These are phyloP conservation scores for Psilopsiagon aymara DNA, from an alignment of 2,113 vertebrate species.

Conservation along the genomic window DNA sequence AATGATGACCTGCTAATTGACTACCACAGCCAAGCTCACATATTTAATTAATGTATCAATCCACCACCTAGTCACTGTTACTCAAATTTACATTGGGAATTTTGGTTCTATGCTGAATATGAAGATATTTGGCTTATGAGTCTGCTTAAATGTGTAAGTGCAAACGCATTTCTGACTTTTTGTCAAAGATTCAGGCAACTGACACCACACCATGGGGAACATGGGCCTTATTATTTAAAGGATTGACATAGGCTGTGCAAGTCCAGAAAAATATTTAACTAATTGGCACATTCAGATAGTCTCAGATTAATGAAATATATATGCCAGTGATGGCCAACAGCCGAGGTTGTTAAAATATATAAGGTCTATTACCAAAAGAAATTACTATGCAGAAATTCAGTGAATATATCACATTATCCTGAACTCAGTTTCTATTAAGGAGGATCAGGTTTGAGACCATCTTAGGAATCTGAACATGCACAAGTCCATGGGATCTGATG, in stretches of 20 bases:
- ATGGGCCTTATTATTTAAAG: not conserved
- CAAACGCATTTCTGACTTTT: not conserved
- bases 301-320: not conserved
- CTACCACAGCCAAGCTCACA: not conserved
- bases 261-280: not conserved
- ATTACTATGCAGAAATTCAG: not conserved
- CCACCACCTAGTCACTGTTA: not conserved
- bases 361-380: not conserved
- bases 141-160: not conserved
- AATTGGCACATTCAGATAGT: not conserved
- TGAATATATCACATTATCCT: not conserved
- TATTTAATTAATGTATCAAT: slow-evolving; percentile 32
- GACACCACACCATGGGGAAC: not conserved
- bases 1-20: slow-evolving; percentile 36
- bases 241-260: not conserved
- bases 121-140: not conserved
- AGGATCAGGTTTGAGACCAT: not conserved
- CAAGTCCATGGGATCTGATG: not conserved
- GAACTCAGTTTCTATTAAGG: not conserved
- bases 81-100: not conserved
- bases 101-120: slow-evolving; percentile 1
- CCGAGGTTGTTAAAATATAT: not conserved
- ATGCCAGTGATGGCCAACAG: not conserved
- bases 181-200: not conserved
- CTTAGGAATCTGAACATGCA: not conserved